Percentiles rank a stretch among this genome's conserved stretches.
These are phyloP conservation scores for Cepphus grylle DNA, from an alignment of 2,113 vertebrate species.

Conservation along the genomic window DNA sequence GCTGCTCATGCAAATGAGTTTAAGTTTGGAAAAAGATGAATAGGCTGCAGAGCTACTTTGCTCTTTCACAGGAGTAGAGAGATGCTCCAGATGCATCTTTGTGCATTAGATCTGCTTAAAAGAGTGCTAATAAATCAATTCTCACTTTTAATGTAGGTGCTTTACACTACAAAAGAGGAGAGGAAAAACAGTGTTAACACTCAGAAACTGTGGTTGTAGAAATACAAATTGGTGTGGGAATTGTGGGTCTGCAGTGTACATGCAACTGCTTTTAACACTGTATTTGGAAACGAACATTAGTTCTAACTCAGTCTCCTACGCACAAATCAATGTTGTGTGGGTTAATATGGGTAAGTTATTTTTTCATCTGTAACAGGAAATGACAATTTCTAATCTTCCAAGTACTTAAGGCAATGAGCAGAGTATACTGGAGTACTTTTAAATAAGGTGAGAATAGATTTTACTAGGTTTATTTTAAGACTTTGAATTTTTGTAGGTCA, in stretches of 20 bases:
- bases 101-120: slow-evolving; percentile 14
- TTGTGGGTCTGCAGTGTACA: background rate
- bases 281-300: background rate
- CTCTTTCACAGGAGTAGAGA: background rate
- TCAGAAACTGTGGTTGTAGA: slow-evolving; percentile 9
- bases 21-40: background rate
- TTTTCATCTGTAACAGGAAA: background rate
- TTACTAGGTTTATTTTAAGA: background rate
- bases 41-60: background rate
- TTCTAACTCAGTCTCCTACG: background rate
- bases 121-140: slow-evolving; percentile 49
- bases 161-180: slow-evolving; percentile 1
- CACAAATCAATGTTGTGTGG: background rate
- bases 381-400: background rate
- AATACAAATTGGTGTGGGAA: slow-evolving; percentile 1
- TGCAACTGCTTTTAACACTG: background rate
- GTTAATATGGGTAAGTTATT: background rate
- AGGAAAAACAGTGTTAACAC: slow-evolving; percentile 5
- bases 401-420: background rate
- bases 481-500: background rate
- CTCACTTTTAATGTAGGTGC: background rate
- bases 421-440: background rate
- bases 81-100: background rate
- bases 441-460: background rate
- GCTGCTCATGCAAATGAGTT: background rate